Evolutionary conservation across 1,140 invertebrate species (phyloP), one percentile per base, ranked within the genome.

Genomic region (Drosophila saltans): DNA sequence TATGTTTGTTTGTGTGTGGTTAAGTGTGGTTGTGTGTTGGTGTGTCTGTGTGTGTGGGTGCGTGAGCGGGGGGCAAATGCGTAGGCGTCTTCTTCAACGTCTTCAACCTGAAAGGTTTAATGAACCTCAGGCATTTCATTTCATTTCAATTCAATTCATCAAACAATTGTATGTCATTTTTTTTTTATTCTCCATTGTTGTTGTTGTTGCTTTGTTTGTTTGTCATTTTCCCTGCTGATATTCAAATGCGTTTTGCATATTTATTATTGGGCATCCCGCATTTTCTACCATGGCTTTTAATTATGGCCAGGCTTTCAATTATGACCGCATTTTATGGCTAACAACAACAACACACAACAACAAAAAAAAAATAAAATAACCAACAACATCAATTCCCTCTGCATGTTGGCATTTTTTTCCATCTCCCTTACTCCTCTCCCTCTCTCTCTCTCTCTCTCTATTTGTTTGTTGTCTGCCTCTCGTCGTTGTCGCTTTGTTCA

Each of bases 291-390:
- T 71, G 66, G 66, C 75, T 86, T 72, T 78, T 78, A 81, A 85
- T 85, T 85, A 85, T 81, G 75, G 75, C 60, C 64, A 64, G 74
- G 76, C 71, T 67, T 75, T 78, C 80, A 83, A 83, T 83, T 80
- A 78, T 77, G 77, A 69, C 77, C 64, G 60, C 77, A 80, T 84
- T 83, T 83, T 72, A 76, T 80, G 69, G 71, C 69, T 69, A 71
- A 63, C 57, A 65, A 65, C 28, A 65, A 9, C 48, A 56, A 28
- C 43, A 48, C 6, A 9, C 61, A 55, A 3, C 58, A 26, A 33
- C 68, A 71, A 33, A 62, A 30, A 30, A 30, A 30, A 30, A 30
- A n/a, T n/a, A n/a, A 30, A 30, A 30, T 30, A 30, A 30, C 2
- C 2, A 26, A 16, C 41, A 65, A 9, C 21, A 30, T 30, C n/a